Evolutionary conservation across 2,888 invertebrate genomes (phyloP).

Genomic region (Eurytoma californica): DNA sequence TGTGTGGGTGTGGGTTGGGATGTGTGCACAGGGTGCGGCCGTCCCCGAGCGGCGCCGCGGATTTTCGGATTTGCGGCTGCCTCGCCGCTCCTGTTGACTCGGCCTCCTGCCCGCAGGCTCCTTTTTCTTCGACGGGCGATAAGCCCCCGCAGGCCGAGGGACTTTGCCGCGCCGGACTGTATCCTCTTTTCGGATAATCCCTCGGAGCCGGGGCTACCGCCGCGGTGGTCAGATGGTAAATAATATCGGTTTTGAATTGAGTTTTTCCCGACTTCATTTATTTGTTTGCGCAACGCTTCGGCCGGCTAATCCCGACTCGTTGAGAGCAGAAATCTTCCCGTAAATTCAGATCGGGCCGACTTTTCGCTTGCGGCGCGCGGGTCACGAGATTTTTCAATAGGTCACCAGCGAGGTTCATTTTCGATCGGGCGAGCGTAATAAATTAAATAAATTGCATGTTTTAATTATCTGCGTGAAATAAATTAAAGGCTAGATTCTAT

Average conservation of each 20-base stretch:
- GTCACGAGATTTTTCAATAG: background rate
- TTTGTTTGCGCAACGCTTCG: constrained; percentile 10
- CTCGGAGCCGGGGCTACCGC: background rate
- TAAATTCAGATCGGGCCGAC: background rate
- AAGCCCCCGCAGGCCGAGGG: constrained; percentile 16
- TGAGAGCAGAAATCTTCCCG: background rate
- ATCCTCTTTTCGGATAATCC: constrained; percentile 40
- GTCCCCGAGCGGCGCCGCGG: constrained; percentile 4
- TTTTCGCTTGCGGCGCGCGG: too few species aligned
- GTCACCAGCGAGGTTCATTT: too few species aligned
- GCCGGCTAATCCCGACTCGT: background rate
- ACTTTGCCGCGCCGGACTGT: constrained; percentile 4
- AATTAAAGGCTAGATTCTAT: too few species aligned
- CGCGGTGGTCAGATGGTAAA: constrained; percentile 2
- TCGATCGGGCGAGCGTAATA: too few species aligned
- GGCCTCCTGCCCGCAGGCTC: background rate
- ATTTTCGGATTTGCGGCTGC: constrained; percentile 47
- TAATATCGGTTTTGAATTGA: constrained; percentile 41
- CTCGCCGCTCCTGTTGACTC: constrained; percentile 38
- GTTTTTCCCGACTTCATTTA: constrained; percentile 23
- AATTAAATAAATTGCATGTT: too few species aligned
- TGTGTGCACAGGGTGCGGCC: background rate
- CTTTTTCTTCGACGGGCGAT: constrained; percentile 7
- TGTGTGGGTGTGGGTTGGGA: background rate
- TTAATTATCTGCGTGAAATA: too few species aligned